Conservation (phyloP, 2,113 vertebrate species). For the Chloropsis cyanopogon region DNA sequence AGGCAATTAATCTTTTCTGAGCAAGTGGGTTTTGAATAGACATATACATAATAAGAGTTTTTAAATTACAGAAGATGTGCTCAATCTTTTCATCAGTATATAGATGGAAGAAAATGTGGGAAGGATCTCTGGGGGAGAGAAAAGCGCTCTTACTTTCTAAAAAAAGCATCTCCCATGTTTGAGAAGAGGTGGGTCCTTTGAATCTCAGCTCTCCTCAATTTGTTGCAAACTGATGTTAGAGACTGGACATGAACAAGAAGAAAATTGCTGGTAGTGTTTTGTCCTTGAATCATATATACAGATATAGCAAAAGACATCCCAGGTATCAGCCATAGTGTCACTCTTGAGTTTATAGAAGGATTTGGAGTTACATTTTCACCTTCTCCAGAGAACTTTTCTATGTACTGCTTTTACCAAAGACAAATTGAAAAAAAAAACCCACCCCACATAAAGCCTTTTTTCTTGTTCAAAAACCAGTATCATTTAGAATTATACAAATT, state of each 20-base stretch:
- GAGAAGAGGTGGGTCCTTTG: not conserved
- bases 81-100: not conserved
- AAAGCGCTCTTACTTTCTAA: not conserved
- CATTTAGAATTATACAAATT: too few relatives aligned
- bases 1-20: slow-evolving; percentile 21
- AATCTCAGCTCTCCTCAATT: not conserved
- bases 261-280: not conserved
- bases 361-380: not conserved
- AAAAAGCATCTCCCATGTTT: not conserved
- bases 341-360: not conserved
- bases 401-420: not conserved
- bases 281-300: not conserved
- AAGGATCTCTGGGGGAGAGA: not conserved
- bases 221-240: not conserved
- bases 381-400: not conserved
- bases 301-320: not conserved
- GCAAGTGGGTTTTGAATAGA: not conserved
- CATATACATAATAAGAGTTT: not conserved
- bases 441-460: too few relatives aligned
- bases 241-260: not conserved
- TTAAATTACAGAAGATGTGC: not conserved
- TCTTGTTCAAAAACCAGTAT: too few relatives aligned
- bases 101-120: not conserved
- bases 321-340: not conserved
- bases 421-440: not conserved